Evolutionary conservation across 2,113 vertebrate genomes (phyloP).

Genomic region (Promerops cafer): DNA sequence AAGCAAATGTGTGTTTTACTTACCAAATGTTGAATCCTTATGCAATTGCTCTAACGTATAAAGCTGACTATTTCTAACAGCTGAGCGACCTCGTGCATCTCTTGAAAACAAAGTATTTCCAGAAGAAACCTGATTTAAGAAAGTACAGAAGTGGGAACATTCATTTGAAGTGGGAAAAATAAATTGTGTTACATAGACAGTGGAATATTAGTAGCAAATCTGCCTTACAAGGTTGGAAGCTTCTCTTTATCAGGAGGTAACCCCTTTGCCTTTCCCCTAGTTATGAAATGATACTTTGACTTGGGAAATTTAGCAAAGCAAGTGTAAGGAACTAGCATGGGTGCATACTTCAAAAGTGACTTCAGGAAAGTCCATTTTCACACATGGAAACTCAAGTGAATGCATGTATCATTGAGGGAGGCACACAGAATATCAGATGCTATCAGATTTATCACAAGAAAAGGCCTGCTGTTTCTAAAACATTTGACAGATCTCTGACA

Average conservation of each 20-base stretch:
- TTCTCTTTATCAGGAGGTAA: background rate
- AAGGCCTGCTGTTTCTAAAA: background rate
- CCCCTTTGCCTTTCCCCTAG: background rate
- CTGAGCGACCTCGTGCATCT: conserved; percentile 67
- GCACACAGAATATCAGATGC: background rate
- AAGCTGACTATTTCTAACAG: conserved; percentile 69
- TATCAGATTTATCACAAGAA: background rate
- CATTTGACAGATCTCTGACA: background rate
- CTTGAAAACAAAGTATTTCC: conserved; percentile 51
- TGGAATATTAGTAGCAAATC: background rate
- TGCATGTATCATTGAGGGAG: background rate
- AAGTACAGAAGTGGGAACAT: background rate
- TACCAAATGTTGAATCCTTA: conserved; percentile 25
- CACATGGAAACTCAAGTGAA: background rate
- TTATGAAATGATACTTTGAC: background rate
- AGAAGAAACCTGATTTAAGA: conserved; percentile 28
- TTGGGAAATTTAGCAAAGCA: background rate
- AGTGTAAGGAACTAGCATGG: background rate
- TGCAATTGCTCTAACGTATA: background rate
- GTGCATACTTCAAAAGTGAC: background rate
- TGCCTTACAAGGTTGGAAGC: background rate
- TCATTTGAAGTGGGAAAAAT: background rate
- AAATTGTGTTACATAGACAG: background rate
- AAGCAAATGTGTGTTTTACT: background rate
- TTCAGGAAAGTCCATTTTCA: background rate